Conservation (phyloP, 2,888 invertebrate species). For the Trachelus tabidus region DNA sequence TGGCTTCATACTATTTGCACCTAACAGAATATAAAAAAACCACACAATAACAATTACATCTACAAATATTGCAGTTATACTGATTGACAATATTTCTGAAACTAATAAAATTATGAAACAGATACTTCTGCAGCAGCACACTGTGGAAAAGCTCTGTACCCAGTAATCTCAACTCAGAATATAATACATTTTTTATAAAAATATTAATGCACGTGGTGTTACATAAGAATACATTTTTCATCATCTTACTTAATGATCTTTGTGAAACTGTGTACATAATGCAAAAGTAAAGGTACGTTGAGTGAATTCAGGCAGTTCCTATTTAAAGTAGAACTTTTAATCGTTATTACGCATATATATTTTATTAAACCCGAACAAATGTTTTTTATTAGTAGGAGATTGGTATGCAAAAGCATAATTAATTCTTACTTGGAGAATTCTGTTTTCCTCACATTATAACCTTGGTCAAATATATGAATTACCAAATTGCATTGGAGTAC, state of each 20-base stretch:
- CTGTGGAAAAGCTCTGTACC: too few relatives aligned
- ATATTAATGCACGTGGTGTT: not conserved
- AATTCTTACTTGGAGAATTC: conserved; percentile 22
- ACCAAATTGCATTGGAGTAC: not conserved
- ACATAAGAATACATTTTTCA: not conserved
- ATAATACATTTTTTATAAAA: not conserved
- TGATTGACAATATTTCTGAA: not conserved
- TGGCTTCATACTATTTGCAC: conserved; percentile 52
- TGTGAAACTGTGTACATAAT: not conserved
- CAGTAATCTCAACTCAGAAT: too few relatives aligned
- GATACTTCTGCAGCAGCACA: not conserved
- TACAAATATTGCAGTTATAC: not conserved
- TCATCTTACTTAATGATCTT: not conserved
- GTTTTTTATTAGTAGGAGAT: not conserved
- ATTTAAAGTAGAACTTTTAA: not conserved
- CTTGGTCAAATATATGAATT: conserved; percentile 20
- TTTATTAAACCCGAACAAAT: not conserved
- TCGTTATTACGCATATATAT: not conserved
- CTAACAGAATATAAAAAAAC: not conserved
- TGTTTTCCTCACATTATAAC: conserved; percentile 37
- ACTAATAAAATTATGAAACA: not conserved
- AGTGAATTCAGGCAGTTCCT: not conserved
- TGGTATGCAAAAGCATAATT: not conserved
- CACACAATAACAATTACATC: not conserved
- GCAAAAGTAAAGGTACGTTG: not conserved